Evolutionary conservation across 2,797 vertebrate genomes (phyloP).

Genomic region (Coccyzus lansbergi): DNA sequence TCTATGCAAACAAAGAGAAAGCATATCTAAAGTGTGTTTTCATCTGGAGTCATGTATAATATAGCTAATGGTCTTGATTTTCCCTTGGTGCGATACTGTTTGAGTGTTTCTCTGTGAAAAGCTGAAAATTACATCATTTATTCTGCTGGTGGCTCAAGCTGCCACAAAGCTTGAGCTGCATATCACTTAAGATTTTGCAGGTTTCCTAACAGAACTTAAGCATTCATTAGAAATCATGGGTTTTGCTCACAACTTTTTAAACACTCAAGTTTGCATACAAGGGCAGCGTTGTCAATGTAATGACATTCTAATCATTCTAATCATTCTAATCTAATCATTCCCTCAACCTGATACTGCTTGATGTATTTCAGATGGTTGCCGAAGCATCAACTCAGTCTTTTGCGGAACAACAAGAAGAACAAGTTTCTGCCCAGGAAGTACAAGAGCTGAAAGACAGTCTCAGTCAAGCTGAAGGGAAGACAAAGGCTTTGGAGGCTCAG

Average conservation of each 20-base stretch:
- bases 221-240: background rate
- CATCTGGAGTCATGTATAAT: background rate
- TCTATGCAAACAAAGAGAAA: too few species aligned
- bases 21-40: background rate
- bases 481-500: conserved; percentile 86
- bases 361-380: conserved; percentile 36
- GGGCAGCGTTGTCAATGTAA: background rate
- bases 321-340: too few species aligned
- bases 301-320: background rate
- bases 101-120: background rate
- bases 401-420: conserved; percentile 86
- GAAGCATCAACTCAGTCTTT: conserved; percentile 84
- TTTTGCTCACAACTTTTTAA: background rate
- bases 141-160: background rate
- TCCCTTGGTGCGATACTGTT: background rate
- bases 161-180: background rate
- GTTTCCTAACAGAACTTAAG: background rate
- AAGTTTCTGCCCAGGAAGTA: conserved; percentile 87
- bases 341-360: background rate
- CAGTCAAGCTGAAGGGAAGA: conserved; percentile 85
- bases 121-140: background rate
- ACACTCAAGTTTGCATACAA: accelerated
- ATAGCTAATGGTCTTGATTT: background rate
- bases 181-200: background rate
- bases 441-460: conserved; percentile 87